A percentile compares a stretch with the other conserved stretches of the same genome.
Conservation (phyloP, 2,888 invertebrate genomes). For the Tipula helvola region DNA sequence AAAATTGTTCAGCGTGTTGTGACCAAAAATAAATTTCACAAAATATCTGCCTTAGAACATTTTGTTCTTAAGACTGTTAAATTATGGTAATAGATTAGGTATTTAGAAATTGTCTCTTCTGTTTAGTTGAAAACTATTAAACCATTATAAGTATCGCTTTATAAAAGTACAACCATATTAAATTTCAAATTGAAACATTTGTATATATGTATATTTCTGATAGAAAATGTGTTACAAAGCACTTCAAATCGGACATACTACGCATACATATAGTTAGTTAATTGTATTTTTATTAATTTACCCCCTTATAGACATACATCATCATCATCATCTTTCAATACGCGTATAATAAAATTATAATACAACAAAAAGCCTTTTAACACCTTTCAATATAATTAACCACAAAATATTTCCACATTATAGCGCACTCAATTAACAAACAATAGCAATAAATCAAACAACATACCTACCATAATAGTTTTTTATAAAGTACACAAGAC, state of each 20-base stretch:
- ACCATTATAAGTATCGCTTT: background rate
- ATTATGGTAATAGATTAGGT: too few relatives aligned
- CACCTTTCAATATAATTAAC: background rate
- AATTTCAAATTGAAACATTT: background rate
- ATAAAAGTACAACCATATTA: background rate
- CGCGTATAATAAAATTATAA: background rate
- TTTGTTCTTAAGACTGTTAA: too few relatives aligned
- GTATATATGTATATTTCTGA: background rate
- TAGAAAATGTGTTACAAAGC: background rate
- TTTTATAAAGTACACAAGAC: background rate
- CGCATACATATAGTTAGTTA: background rate
- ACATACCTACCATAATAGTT: background rate
- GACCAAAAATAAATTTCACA: too few relatives aligned
- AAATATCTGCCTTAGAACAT: too few relatives aligned
- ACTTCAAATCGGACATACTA: background rate
- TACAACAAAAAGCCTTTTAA: background rate
- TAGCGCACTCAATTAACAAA: background rate
- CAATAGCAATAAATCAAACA: slow-evolving; percentile 4
- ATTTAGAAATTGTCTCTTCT: too few relatives aligned
- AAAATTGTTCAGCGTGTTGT: too few relatives aligned
- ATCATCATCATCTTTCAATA: background rate
- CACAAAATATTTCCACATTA: background rate
- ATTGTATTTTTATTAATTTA: background rate
- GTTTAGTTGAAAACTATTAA: too few relatives aligned
- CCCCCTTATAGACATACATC: background rate